Base-by-base conservation (phyloP, 2,797 vertebrate species). In the Acanthurus tractus region DNA sequence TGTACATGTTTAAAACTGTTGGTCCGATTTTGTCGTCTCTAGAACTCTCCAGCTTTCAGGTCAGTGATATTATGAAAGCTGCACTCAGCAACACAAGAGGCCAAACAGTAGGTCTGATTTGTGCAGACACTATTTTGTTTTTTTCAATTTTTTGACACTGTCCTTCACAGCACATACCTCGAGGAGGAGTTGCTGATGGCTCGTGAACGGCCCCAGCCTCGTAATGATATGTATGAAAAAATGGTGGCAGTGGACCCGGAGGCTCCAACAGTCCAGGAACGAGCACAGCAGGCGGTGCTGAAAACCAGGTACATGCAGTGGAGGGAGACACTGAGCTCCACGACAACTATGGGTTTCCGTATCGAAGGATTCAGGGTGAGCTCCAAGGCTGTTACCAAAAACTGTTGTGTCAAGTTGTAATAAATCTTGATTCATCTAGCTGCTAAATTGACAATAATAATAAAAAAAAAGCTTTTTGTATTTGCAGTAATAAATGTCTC, bases 241-340 rank as follows among this genome's bases (percentile, higher is more conserved):
- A 97, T 97, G 97, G 89, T 97, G 58, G 95, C 95, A 0, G 95
- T 97, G 87, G 97, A 97, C 59, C 96, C 95, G 0, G 82, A 86
- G 0, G 97, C 96, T 17, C 96, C 96, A 0, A 96, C 94, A 0
- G 71, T 83, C 0, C 94, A 96, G 82, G 96, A 97, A 62, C 92
- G 87, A 0, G 65, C 80, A 8, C 95, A 95, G 89, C 92, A 92
- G 34, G 96, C 95, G 0, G 92, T 97, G 62, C 94, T 96, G 62
- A 97, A 97, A 86, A 96, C 94, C 13, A 95, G 96, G 68, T 97
- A 97, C 92, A 97, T 97, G 96, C 96, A 97, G 86, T 97, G 96
- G 96, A 94, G 97, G 61, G 97, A 97, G 87, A 96, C 94, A 0
- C 89, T 96, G 73, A 97, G 96, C 86, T 97, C 96, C 10, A 97